Base-by-base conservation (phyloP, 37 sponge, comb jelly and placozoan genomes). In the Beroe ovata region DNA sequence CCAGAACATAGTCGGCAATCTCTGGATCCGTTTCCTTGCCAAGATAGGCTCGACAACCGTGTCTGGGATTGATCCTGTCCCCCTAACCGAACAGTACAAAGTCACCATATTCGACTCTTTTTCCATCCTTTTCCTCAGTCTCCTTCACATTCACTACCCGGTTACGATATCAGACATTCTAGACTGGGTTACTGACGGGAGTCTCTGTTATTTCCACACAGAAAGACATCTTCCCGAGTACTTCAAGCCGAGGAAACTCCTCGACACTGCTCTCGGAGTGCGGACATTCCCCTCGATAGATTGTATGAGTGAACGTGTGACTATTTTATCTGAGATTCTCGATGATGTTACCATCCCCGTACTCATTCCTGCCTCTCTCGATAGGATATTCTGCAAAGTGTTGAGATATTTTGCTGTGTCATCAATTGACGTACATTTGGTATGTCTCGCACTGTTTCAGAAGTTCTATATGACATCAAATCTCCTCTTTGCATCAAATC, bases 41-140 rank as follows among this genome's bases (percentile, higher is more conserved):
- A 77, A 77, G 28, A 42, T 77, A 14, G 84, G 84, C 20, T 21
- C 54, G 6, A 25, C 33, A n/a, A n/a, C 22, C 3, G 84, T 77
- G 23, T 26, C 84, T 1, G 38, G 38, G 25, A 40, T 42, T 37
- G 54, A 26, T 1, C 84, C 84, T 36, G 84, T 77, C 3, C 36
- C 25, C 8, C 38, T 77, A 11, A 77, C 42, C 1, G 54, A 41
- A 19, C 35, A 16, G 25, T 77, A 77, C 47, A 77, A 77, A 40
- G 29, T 77, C 47, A 77, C 16, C 47, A 77, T 77, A 21, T 77
- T 77, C n/a, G 84, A 77, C 22, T 41, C 38, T 54, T 41, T 77
- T 33, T 19, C 54, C 11, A 8, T 77, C 54, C 41, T 77, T 33
- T 77, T 32, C 38, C 47, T 77, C 3, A 14, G 29, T 23, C 84